Conservation (phyloP, 2,113 vertebrate genomes). For the Vidua macroura region DNA sequence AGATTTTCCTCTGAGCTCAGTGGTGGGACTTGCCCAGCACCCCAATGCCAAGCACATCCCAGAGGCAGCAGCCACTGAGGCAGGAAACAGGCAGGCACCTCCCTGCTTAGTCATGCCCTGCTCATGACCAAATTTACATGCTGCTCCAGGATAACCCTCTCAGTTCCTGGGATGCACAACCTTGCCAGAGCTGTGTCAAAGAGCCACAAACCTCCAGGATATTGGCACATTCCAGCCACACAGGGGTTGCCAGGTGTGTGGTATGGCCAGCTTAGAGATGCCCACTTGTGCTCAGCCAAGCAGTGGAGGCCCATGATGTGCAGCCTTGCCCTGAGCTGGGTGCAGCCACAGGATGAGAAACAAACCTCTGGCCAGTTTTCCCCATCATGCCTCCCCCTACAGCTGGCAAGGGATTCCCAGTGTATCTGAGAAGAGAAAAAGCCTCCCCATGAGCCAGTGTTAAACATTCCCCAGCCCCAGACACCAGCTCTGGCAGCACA, state of each 20-base stretch:
- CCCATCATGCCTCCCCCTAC: background rate
- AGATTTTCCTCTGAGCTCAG: background rate
- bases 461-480: background rate
- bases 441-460: fast-evolving
- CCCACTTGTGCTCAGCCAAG: background rate
- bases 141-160: background rate
- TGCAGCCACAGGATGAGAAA: slow-evolving; percentile 73
- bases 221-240: background rate
- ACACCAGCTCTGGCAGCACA: background rate
- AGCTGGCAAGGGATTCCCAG: background rate
- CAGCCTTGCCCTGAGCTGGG: background rate
- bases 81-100: background rate
- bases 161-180: background rate
- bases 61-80: background rate
- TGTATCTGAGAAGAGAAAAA: background rate
- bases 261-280: background rate
- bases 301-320: background rate
- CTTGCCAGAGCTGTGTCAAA: background rate
- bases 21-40: background rate
- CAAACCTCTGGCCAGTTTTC: slow-evolving; percentile 12
- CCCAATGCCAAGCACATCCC: background rate
- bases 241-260: fast-evolving
- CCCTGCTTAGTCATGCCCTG: background rate
- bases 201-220: background rate
- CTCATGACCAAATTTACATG: background rate